phyloP scores from a whole-genome alignment of 2,888 invertebrate species.

The Drosophila gaucha region DNA sequence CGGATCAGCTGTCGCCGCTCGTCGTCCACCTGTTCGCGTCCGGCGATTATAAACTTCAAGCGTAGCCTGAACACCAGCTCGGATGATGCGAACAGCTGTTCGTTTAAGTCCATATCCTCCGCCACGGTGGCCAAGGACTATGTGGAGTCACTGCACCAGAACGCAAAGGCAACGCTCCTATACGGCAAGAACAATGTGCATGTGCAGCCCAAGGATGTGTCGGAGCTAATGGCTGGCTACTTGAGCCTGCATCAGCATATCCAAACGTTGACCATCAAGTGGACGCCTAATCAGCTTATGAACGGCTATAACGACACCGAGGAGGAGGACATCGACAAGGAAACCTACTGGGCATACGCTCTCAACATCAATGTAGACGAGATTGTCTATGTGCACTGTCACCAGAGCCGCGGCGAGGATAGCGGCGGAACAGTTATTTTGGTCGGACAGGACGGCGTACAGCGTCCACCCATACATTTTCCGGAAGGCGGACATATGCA shows the following conservation, averaged over 20 bases:
- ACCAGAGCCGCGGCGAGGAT: slow-evolving; percentile 91
- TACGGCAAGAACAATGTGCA: slow-evolving; percentile 97
- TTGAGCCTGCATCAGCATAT: slow-evolving; percentile 95
- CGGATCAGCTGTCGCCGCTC: slow-evolving; percentile 93
- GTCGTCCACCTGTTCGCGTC: slow-evolving; percentile 89
- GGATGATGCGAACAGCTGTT: slow-evolving; percentile 87
- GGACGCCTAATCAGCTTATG: slow-evolving; percentile 99
- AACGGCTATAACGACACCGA: slow-evolving; percentile 92
- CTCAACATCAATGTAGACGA: slow-evolving; percentile 95
- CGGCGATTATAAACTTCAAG: slow-evolving; percentile 90
- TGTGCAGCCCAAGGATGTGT: slow-evolving; percentile 94
- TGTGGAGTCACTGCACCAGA: slow-evolving; percentile 97
- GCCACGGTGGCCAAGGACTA: slow-evolving; percentile 92
- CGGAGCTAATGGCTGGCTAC: slow-evolving; percentile 95
- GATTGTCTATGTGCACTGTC: slow-evolving; percentile 97
- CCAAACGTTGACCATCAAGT: slow-evolving; percentile 93
- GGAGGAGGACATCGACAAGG: slow-evolving; percentile 89
- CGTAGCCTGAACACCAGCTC: slow-evolving; percentile 91
- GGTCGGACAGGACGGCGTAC: slow-evolving; percentile 97
- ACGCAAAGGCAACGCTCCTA: slow-evolving; percentile 93
- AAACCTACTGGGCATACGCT: slow-evolving; percentile 95
- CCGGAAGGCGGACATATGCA: slow-evolving; percentile 95
- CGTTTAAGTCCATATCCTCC: slow-evolving; percentile 82
- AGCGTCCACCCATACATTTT: slow-evolving; percentile 96
- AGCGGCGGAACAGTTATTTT: slow-evolving; percentile 94